Evolutionary conservation across 2,113 vertebrate genomes (phyloP).

Genomic region (Bos taurus): ARS-UCD2.0 NC_037330.1:30526001-30526500

Average conservation of each 20-base stretch:
- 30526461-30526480: not conserved
- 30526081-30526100: not conserved
- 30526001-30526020: not conserved
- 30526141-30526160: not conserved
- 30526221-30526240: not conserved
- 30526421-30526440: not conserved
- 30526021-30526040: not conserved
- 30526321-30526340: not conserved
- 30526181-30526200: not conserved
- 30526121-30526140: not conserved
- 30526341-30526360: not conserved
- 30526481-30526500: not conserved
- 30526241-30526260: not conserved
- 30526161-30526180: not conserved
- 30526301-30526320: not conserved
- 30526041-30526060: not conserved
- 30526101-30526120: not conserved
- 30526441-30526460: not conserved
- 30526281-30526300: not conserved
- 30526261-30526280: not conserved
- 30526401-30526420: not conserved
- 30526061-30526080: not conserved
- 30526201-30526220: not conserved
- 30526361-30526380: not conserved
- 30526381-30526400: not conserved